phyloP scores from a whole-genome alignment of 2,888 invertebrate genomes.

The Frankliniella fusca region DNA sequence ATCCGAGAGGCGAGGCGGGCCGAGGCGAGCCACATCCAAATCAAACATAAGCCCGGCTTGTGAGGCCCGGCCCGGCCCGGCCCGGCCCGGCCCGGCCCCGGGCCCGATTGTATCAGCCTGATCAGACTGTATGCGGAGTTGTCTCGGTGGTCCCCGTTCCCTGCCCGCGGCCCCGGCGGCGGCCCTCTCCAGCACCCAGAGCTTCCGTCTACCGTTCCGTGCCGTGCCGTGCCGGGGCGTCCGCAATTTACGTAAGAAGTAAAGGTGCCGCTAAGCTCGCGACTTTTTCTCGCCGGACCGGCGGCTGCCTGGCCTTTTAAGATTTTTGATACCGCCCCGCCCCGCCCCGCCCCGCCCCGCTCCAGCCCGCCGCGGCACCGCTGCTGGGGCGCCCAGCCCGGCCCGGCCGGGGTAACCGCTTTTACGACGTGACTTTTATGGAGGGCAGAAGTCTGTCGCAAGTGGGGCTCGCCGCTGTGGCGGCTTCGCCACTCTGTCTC shows the following conservation, averaged over 20 bases:
- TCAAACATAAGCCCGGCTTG: too few species aligned
- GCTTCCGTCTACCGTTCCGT: not conserved
- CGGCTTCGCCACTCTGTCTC: constrained; percentile 32
- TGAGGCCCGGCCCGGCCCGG: not conserved
- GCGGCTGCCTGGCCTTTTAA: not conserved
- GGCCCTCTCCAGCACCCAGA: not conserved
- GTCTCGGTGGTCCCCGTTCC: too few species aligned
- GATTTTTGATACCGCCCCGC: not conserved
- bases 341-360: not conserved
- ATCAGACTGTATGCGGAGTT: too few species aligned
- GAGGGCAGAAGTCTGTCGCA: not conserved
- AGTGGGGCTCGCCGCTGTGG: not conserved
- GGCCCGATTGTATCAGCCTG: too few species aligned
- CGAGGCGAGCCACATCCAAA: not conserved
- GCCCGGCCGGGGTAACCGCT: not conserved
- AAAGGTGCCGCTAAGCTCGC: too few species aligned
- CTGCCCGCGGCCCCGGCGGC: not conserved
- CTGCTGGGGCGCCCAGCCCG: not conserved
- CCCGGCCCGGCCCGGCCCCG: not conserved
- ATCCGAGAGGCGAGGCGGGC: constrained; percentile 15
- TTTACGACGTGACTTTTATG: not conserved
- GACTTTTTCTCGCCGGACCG: too few species aligned
- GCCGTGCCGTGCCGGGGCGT: not conserved
- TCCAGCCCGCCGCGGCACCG: not conserved
- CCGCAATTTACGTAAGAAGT: too few species aligned